These are phyloP conservation scores for Tragelaphus buxtoni DNA, from an alignment of 2,113 vertebrate species.

Conservation along the genomic window DNA sequence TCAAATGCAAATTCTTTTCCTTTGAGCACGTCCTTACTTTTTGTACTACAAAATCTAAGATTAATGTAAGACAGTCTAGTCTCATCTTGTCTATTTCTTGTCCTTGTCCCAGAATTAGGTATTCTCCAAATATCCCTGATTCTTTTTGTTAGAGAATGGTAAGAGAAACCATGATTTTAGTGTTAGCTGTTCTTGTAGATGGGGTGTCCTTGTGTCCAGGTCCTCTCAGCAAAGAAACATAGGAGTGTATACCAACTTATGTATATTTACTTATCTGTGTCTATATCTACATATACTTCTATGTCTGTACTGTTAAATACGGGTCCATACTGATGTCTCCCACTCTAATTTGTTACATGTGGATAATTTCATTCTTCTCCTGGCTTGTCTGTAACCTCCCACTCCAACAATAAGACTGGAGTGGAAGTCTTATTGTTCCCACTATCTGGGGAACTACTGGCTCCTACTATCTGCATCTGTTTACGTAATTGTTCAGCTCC, in stretches of 20 bases:
- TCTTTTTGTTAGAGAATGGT: neutral
- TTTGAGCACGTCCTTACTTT: neutral
- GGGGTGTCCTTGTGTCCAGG: too few relatives aligned
- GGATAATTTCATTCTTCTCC: rapidly evolving
- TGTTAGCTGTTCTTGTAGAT: too few relatives aligned
- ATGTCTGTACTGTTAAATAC: rapidly evolving
- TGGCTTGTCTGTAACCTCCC: neutral
- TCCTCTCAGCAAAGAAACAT: neutral
- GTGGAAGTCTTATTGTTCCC: too few relatives aligned
- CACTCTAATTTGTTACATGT: rapidly evolving
- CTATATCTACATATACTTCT: rapidly evolving
- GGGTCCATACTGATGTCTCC: neutral
- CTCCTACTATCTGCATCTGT: rapidly evolving
- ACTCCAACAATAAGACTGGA: neutral
- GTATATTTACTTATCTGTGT: rapidly evolving
- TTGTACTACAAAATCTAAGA: neutral
- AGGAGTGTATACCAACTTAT: rapidly evolving
- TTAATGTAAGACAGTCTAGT: neutral
- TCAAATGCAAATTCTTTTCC: neutral
- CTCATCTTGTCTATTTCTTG: neutral
- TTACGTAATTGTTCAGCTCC: neutral
- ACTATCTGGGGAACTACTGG: neutral
- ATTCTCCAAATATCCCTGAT: neutral
- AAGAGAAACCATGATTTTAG: neutral
- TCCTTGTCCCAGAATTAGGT: neutral